Conservation (phyloP, 2,797 vertebrate species). For the Rhabdomys pumilio region DNA sequence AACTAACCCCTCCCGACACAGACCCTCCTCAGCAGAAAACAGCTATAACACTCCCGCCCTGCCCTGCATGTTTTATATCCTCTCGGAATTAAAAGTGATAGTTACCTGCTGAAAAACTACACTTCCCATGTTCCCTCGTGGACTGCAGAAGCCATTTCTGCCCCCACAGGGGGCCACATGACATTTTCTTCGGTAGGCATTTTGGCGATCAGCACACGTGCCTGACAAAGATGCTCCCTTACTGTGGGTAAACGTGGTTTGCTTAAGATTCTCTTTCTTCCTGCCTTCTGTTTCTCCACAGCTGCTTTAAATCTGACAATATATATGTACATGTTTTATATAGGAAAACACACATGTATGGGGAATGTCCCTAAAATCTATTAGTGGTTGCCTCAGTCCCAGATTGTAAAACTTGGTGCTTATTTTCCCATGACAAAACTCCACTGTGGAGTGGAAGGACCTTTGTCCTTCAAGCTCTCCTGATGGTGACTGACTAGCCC, state of each 20-base stretch:
- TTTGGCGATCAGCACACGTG: not conserved
- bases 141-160: not conserved
- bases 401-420: not conserved
- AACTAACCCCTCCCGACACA: not conserved
- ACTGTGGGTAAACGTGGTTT: not conserved
- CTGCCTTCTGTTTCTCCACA: not conserved
- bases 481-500: accelerated
- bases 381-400: not conserved
- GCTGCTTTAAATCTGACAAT: not conserved
- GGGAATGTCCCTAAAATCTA: not conserved
- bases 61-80: not conserved
- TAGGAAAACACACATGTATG: not conserved
- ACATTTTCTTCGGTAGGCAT: not conserved
- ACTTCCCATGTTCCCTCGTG: not conserved
- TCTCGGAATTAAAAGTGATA: not conserved
- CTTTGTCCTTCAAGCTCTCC: accelerated
- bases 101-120: not conserved
- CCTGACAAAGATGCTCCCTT: not conserved
- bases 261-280: too few species aligned
- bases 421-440: not conserved
- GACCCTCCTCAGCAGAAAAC: not conserved
- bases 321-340: not conserved
- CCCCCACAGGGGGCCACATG: not conserved
- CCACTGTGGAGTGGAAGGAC: not conserved
- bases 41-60: not conserved